Percentiles rank a stretch among this genome's conserved stretches.
These are phyloP conservation scores for Corynorhinus townsendii DNA, from an alignment of 2,113 vertebrate species.

Conservation along the genomic window DNA sequence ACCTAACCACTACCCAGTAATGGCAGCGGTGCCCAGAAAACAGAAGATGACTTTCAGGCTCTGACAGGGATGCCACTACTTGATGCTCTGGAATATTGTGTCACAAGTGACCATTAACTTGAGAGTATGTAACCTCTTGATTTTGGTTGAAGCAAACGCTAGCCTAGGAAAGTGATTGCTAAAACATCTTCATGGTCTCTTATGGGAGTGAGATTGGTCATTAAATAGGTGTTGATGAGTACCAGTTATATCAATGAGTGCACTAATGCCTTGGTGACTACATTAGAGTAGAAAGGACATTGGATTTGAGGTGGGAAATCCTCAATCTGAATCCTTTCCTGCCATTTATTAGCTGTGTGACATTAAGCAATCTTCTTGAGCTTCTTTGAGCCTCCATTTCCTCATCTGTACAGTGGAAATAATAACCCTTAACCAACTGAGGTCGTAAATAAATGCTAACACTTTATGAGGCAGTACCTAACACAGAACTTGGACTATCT, in stretches of 20 bases:
- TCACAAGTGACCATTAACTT: not conserved
- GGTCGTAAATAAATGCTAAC: not conserved
- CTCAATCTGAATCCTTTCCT: not conserved
- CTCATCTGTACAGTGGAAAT: not conserved
- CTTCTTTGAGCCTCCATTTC: not conserved
- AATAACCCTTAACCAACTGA: not conserved
- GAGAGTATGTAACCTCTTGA: not conserved
- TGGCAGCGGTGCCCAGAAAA: not conserved
- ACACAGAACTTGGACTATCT: not conserved
- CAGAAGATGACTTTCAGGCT: not conserved
- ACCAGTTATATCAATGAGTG: not conserved
- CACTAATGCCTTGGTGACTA: not conserved
- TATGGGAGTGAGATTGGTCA: not conserved
- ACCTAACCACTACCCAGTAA: not conserved
- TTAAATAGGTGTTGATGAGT: not conserved
- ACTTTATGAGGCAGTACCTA: not conserved
- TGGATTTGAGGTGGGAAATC: not conserved
- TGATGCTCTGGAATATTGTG: not conserved
- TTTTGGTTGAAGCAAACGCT: not conserved
- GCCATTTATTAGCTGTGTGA: not conserved
- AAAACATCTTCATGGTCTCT: not conserved
- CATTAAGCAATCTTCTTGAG: not conserved
- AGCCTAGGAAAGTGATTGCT: not conserved
- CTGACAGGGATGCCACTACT: not conserved
- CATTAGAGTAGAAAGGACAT: not conserved